These are phyloP conservation scores for Synergus gifuensis DNA, from an alignment of 2,888 invertebrate genomes.

Conservation along the genomic window DNA sequence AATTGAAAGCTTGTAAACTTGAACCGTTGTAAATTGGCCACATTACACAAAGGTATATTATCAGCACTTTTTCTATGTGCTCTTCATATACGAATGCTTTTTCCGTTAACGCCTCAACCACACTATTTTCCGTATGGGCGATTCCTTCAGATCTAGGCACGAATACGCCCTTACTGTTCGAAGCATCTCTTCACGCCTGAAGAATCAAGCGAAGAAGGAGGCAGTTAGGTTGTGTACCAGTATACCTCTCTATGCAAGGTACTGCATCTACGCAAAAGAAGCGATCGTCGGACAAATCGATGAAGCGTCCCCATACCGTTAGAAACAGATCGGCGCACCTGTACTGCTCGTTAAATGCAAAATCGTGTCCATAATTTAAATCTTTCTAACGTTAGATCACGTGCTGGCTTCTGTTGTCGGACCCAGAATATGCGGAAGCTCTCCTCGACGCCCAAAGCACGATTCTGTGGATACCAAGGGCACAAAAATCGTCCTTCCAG, in stretches of 20 bases:
- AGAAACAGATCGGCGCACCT: constrained; percentile 63
- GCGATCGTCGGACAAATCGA: constrained; percentile 66
- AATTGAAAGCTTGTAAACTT: constrained; percentile 6
- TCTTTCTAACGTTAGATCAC: constrained; percentile 47
- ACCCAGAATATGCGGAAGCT: constrained; percentile 35
- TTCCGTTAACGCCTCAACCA: constrained; percentile 20
- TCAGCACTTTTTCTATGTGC: not conserved
- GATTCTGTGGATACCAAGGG: constrained; percentile 41
- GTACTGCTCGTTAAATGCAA: constrained; percentile 67
- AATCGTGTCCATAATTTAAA: constrained; percentile 66
- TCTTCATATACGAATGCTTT: constrained; percentile 6
- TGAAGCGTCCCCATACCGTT: constrained; percentile 71
- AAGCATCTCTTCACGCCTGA: constrained; percentile 58
- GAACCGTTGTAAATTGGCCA: not conserved
- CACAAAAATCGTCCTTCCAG: constrained; percentile 33
- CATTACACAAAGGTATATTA: not conserved
- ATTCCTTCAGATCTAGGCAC: constrained; percentile 5
- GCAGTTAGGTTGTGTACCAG: constrained; percentile 45
- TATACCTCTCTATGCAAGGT: not conserved
- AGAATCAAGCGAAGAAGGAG: constrained; percentile 56
- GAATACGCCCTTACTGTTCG: constrained; percentile 50
- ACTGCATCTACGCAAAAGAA: constrained; percentile 54
- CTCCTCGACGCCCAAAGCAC: constrained; percentile 38
- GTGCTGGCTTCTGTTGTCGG: constrained; percentile 46
- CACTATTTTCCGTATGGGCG: constrained; percentile 22